Percentiles rank a stretch among this genome's conserved stretches.
phyloP scores from a whole-genome alignment of 2,888 invertebrate genomes.

The Agrenia bidenticulata region DNA sequence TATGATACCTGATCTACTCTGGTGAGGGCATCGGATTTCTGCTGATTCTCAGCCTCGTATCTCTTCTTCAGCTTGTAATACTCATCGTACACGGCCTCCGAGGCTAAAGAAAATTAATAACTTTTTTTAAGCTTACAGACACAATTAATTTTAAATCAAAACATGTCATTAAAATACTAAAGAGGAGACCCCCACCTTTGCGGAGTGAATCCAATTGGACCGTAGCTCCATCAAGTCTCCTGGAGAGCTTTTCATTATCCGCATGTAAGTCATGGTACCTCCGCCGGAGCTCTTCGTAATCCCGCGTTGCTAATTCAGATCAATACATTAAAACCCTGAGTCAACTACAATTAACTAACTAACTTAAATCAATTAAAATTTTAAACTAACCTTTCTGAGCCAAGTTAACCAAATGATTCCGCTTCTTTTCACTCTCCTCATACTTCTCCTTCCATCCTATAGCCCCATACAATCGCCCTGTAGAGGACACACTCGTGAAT shows the following conservation, averaged over 20 bases:
- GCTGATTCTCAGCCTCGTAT: constrained; percentile 71
- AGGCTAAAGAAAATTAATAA: constrained; percentile 64
- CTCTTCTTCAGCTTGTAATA: constrained; percentile 73
- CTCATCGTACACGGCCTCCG: constrained; percentile 71
- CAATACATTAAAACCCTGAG: constrained; percentile 7
- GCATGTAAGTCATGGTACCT: constrained; percentile 65
- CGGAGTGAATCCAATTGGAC: constrained; percentile 63
- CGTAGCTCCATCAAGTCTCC: constrained; percentile 61
- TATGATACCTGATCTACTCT: constrained; percentile 49
- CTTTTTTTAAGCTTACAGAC: background rate
- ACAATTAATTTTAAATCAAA: background rate
- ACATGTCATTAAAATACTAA: background rate
- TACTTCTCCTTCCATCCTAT: constrained; percentile 67
- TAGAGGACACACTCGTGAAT: background rate
- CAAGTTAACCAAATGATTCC: constrained; percentile 67
- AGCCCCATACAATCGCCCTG: constrained; percentile 34
- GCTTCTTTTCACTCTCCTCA: constrained; percentile 70
- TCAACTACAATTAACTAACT: background rate
- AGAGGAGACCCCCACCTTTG: constrained; percentile 55
- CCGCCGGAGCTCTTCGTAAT: constrained; percentile 65
- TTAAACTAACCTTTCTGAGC: constrained; percentile 74
- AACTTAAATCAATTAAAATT: no score
- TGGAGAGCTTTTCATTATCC: constrained; percentile 63
- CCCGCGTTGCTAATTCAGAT: constrained; percentile 66
- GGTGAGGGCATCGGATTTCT: constrained; percentile 56